Evolutionary conservation across 2,888 invertebrate species (phyloP), one percentile per base, ranked within the genome.

Genomic region (Drosophila sordidapex): DNA sequence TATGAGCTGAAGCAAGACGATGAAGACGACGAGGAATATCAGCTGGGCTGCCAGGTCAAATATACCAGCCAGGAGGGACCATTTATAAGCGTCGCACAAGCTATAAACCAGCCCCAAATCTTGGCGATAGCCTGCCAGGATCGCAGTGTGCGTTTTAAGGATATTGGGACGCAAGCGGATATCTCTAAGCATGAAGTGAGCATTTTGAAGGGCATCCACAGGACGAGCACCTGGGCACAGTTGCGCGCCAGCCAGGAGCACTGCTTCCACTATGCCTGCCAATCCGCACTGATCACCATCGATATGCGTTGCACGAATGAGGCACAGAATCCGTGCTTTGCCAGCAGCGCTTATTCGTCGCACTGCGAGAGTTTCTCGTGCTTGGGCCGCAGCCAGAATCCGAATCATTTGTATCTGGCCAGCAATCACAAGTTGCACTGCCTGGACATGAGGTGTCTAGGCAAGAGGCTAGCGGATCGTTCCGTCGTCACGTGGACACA

Each of bases 351-450:
- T 64, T 82, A 70, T 57, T 25, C 75, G 18, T 10, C 71, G 61
- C 15, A 70, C 8, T 93, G 93, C 48, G 90, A 91, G 62, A 79
- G 62, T 15, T 91, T 93, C 68, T 88, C 89, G 13, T 84, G 90
- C 1, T 8, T 93, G 49, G 66, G 70, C 1, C 65, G 71, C 21
- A 92, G 92, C 68, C 61, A 70, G 4, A 92, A 90, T 80, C 79
- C 89, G 0, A 79, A 93, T 72, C 81, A 91, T 0, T 70, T 92
- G 10, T 93, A 93, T 64, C 78, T 92, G 35, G 92, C 86, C 4
- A 90, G 92, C 5, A 92, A 84, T 52, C 93, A 93, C 65, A 92
- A 91, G 38, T 33, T 92, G 4, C 91, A 91, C 64, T 91, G 91
- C 33, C 59, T 92, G 52, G 93, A 93, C 60, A 60, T 83, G 46